phyloP scores from a whole-genome alignment of 2,888 invertebrate species.

The Thumatha senex region DNA sequence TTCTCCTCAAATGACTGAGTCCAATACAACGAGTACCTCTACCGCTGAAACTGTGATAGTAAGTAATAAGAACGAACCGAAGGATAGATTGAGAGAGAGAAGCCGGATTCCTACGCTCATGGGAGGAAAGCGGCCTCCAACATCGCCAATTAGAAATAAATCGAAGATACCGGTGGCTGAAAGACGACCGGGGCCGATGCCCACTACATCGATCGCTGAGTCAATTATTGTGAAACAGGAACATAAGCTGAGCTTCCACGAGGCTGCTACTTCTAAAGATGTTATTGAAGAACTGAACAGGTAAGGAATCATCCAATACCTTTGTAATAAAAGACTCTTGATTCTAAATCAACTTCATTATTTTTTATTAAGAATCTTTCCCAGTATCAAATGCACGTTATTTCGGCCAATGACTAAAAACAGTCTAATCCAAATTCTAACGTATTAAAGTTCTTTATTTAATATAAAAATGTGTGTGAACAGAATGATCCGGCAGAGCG shows the following conservation, averaged over 20 bases:
- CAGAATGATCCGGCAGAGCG: constrained; percentile 79
- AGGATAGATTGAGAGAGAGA: constrained; percentile 76
- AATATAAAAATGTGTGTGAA: constrained; percentile 8
- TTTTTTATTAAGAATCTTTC: too few species aligned
- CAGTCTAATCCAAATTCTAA: too few species aligned
- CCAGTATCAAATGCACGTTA: not conserved
- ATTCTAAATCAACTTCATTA: too few species aligned
- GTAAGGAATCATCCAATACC: constrained; percentile 41
- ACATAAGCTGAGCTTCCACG: constrained; percentile 87
- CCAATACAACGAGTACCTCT: constrained; percentile 86
- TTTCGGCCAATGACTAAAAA: too few species aligned
- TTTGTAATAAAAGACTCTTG: not conserved
- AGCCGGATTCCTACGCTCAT: constrained; percentile 82
- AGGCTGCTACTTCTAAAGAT: constrained; percentile 89
- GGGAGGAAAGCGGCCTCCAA: constrained; percentile 76
- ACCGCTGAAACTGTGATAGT: constrained; percentile 89
- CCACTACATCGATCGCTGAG: constrained; percentile 51
- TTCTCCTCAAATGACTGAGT: constrained; percentile 86
- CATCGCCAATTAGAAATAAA: constrained; percentile 64
- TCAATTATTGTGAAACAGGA: constrained; percentile 79
- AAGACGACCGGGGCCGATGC: constrained; percentile 40
- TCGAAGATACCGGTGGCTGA: constrained; percentile 76
- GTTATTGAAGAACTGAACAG: constrained; percentile 89
- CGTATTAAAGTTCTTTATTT: too few species aligned
- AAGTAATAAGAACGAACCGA: constrained; percentile 81